Percentiles rank a stretch among this genome's conserved stretches.
phyloP scores from a whole-genome alignment of 1,140 invertebrate species.

The Archegozetes longisetosus region DNA sequence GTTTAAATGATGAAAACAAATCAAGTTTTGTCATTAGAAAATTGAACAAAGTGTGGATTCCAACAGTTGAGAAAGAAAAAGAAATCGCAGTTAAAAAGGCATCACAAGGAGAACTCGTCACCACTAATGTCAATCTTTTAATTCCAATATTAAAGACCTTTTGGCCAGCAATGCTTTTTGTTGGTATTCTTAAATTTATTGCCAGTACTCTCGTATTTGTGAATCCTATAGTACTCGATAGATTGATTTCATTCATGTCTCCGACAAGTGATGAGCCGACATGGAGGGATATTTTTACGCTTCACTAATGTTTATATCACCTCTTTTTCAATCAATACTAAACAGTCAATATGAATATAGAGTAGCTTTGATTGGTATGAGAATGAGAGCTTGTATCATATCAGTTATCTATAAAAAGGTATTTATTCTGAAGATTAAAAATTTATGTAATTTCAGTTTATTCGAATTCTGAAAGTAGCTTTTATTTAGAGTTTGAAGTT shows the following conservation, averaged over 20 bases:
- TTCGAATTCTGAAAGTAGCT: no score
- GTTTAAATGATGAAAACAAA: not conserved
- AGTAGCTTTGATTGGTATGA: conserved; percentile 8
- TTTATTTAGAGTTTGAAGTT: conserved; percentile 15
- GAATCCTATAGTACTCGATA: conserved; percentile 45
- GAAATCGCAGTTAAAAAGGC: no score
- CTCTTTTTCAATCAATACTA: conserved; percentile 13
- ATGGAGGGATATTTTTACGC: conserved; percentile 12
- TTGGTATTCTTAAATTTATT: conserved; percentile 53
- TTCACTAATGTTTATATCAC: conserved; percentile 9
- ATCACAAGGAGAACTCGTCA: not conserved
- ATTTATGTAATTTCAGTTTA: no score
- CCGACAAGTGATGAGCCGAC: conserved; percentile 50
- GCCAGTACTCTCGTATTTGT: conserved; percentile 74
- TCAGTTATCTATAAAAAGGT: conserved; percentile 16
- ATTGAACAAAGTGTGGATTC: not conserved
- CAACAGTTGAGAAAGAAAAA: not conserved
- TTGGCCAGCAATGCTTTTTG: conserved; percentile 64
- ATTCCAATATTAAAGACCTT: conserved; percentile 43
- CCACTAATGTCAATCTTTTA: not conserved
- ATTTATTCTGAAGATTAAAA: no score
- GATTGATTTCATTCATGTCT: conserved; percentile 11
- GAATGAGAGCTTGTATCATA: conserved; percentile 14
- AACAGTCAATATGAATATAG: conserved; percentile 15
- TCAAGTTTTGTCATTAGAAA: not conserved